Percentiles rank a stretch among this genome's conserved stretches.
Evolutionary conservation across 64 coral and sea anemone genomes (phyloP).

Genomic region (Acropora yongei): DNA sequence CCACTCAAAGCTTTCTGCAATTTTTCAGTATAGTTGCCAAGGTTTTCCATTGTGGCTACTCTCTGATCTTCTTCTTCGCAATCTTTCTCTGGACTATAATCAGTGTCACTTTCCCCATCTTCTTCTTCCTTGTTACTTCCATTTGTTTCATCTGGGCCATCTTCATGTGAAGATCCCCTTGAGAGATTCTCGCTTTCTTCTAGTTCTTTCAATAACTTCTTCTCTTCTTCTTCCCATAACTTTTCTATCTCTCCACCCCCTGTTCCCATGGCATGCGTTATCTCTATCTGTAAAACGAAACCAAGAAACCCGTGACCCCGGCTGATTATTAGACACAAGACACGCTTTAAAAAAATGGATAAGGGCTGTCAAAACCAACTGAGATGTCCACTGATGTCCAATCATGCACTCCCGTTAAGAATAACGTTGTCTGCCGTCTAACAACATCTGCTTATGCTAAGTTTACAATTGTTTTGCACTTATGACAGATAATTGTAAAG

Average conservation of each 20-base stretch:
- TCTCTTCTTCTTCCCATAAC: background rate
- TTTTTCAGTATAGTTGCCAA: conserved; percentile 3
- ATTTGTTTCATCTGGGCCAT: background rate
- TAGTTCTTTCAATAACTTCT: background rate
- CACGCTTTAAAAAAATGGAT: no score
- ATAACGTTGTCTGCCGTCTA: no score
- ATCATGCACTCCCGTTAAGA: no score
- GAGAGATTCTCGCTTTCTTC: background rate
- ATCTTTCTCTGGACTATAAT: background rate
- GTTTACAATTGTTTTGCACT: no score
- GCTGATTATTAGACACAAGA: no score
- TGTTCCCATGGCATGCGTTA: background rate
- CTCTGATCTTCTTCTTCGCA: background rate
- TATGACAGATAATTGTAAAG: no score
- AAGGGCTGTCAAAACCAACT: no score
- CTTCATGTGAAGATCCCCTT: background rate
- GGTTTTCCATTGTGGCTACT: background rate
- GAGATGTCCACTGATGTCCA: no score
- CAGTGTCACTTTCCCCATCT: background rate
- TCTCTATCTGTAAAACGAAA: background rate
- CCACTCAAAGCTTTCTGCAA: conserved; percentile 63
- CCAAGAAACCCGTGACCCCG: no score
- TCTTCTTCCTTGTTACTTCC: background rate
- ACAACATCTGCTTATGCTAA: no score
- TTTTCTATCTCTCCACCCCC: background rate